phyloP scores from a whole-genome alignment of 2,113 vertebrate genomes.

The Malurus alboscapulatus region DNA sequence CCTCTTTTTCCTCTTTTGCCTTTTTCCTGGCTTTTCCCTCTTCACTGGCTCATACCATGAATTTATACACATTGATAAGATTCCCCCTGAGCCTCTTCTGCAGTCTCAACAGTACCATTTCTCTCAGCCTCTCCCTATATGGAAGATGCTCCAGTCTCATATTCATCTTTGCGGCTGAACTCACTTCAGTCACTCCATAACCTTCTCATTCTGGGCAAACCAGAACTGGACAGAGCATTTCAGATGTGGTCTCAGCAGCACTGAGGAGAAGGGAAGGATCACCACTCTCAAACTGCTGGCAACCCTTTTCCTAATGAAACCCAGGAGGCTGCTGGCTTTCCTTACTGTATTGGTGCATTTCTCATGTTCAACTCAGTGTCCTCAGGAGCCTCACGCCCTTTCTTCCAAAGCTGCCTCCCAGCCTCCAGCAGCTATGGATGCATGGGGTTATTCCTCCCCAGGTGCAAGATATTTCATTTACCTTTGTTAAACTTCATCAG shows the following conservation, averaged over 20 bases:
- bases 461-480: background rate
- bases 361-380: background rate
- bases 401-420: background rate
- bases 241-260: background rate
- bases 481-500: background rate
- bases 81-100: background rate
- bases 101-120: background rate
- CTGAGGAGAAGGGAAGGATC: background rate
- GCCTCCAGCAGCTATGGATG: background rate
- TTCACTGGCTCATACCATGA: background rate
- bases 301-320: background rate
- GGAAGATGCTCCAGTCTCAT: background rate
- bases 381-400: rapidly evolving
- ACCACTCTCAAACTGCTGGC: background rate
- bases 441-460: background rate
- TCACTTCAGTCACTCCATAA: background rate
- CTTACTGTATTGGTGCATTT: background rate
- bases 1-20: background rate
- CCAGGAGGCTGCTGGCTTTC: background rate
- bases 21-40: background rate
- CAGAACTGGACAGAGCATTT: background rate
- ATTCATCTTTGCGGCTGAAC: background rate
- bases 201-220: background rate
- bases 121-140: background rate
- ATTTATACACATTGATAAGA: background rate